Evolutionary conservation across 2,888 invertebrate species (phyloP), one percentile per base, ranked within the genome.

Genomic region (Psococerastis gibbosa): DNA sequence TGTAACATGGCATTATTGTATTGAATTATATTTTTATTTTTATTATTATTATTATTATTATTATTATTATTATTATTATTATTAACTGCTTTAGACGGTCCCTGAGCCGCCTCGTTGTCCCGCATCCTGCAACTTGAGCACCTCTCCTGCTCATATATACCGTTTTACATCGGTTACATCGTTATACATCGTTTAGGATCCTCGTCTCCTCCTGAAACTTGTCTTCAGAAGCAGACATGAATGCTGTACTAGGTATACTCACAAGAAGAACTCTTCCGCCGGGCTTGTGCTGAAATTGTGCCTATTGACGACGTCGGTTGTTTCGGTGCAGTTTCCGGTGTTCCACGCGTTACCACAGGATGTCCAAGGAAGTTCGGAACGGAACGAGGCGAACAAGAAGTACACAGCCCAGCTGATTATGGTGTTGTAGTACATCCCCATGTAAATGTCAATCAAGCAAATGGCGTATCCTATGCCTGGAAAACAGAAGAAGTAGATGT

Each of bases 341-440:
- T 89, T 89, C 89, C 89, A 89, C 13, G 71, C 63, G 60, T 89
- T 87, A 58, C 75, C 71, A 60, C 89, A 89, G 50, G 74, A 75
- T 44, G 83, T 82, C 89, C 89, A 89, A 1, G 89, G 89, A 43
- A 89, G 69, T 57, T 75, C 75, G 1, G 71, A 71, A 58, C 74
- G 75, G 62, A 85, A 79, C 51, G 85, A 85, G 11, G 82, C 81
- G 53, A 85, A 71, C 51, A 88, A 70, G 64, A 88, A 89, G 66
- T 88, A 89, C 43, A 89, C 79, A 35, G 91, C 89, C 88, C 92
- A 92, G 38, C 89, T 88, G 56, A 94, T 92, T 61, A 94, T 85
- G 41, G 92, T 91, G 66, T 94, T 94, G 70, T 94, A 94, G 67
- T 89, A 92, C 81, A 92, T 92, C 53, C 85, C 87, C 76, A 82